Base-by-base conservation (phyloP, 2,888 invertebrate species). In the Lamellibrachia columna region DNA sequence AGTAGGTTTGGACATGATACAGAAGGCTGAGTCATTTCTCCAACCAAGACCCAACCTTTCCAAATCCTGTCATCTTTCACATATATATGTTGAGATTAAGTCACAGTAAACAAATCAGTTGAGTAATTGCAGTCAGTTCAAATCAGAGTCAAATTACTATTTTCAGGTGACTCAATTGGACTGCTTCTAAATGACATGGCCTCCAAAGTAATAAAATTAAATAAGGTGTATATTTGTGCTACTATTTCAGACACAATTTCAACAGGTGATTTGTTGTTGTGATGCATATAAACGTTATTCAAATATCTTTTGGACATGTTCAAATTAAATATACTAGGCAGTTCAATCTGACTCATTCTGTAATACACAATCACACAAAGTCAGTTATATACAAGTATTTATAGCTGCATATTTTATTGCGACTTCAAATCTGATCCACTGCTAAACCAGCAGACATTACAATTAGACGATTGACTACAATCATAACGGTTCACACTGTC, bases 321-420 rank as follows among this genome's bases (percentile, higher is more conserved):
- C 40, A 40, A 40, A 40, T 40, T 40, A 40, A 40, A 40, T 40
- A 40, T 40, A 40, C 40, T 40, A 40, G 40, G 40, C 40, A 40
- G 40, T 40, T 40, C 1, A 75, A 22, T 75, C 75, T 15, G 75
- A 6, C 4, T 22, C 75, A 75, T 22, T n/a, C 15, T 6, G 6
- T 22, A 75, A 1, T 22, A 75, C 22, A 75, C 75, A 75, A 75
- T 75, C 75, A 75, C 75, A 75, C 75, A 75, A 75, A 75, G 75
- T 75, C 75, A 22, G 22, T 75, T 75, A 75, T 75, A 75, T 75
- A 75, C 75, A 75, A 75, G 75, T 75, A 75, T 15, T 15, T 75
- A 75, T 75, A 75, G 75, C 75, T 75, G 75, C 75, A 75, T 75
- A 75, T 75, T 75, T 75, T 75, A 75, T 75, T 75, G 75, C 75